Evolutionary conservation across 2,113 vertebrate genomes (phyloP), one percentile per base, ranked within the genome.

Genomic region (Rhinopomastus cyanomelas): DNA sequence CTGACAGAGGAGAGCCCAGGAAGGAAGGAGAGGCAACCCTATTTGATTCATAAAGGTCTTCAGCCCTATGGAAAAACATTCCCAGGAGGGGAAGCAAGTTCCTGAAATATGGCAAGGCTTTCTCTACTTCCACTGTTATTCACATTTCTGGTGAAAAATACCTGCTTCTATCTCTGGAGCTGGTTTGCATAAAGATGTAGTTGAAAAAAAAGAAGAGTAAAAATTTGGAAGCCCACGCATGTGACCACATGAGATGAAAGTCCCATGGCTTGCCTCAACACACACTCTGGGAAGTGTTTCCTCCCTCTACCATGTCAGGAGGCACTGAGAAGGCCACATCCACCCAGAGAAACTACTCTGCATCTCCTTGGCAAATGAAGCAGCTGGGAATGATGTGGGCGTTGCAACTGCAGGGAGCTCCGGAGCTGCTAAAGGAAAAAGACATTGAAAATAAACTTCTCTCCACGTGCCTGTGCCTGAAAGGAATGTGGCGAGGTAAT

Each of bases 91-190:
- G 39, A 84, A 14, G 12, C 68, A 62, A 48, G 29, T 44, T 77
- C 61, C 19, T 64, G n/a, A 91, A 84, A 68, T 12, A 67, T 8
- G 7, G 4, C 23, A 49, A 81, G 85, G 8, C 22, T 74, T 62
- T 53, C 39, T 83, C 23, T 61, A 77, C 52, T 80, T 57, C 5
- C 22, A 36, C 19, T 49, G 16, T 79, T 87, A 75, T 89, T 89
- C 80, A 86, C 8, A 12, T 83, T 89, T 74, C 73, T 76, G 60
- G 48, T 25, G 86, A 88, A 92, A 92, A 86, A 81, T 39, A 61
- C n/a, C 76, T 56, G 27, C 26, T 92, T 76, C 53, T 16, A 39
- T 26, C 51, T 42, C 32, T 81, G 11, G 15, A 30, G 27, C 8
- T 9, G 12, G 44, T 67, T 85, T 95, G 51, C 7, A 5, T 74